A percentile compares a stretch with the other conserved stretches of the same genome.
Evolutionary conservation across 2,113 vertebrate genomes (phyloP).

Genomic region (Xiphorhynchus elegans): DNA sequence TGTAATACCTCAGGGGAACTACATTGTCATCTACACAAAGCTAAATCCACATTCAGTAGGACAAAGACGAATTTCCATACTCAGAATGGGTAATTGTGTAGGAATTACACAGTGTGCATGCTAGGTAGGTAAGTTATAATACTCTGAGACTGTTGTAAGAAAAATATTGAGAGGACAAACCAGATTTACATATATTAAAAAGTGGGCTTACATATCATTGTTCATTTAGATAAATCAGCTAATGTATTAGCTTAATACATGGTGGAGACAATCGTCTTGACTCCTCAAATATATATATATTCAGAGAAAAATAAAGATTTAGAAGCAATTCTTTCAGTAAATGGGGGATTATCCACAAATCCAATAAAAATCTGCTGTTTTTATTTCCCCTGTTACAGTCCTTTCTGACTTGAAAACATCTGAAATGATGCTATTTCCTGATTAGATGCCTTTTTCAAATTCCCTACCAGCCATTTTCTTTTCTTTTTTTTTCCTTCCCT

Average conservation of each 20-base stretch:
- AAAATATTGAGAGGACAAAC: background rate
- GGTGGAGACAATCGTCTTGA: background rate
- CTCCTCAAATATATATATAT: background rate
- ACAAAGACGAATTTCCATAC: background rate
- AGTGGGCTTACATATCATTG: background rate
- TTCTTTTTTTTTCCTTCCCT: background rate
- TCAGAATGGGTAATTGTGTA: background rate
- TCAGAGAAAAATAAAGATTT: background rate
- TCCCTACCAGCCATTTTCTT: background rate
- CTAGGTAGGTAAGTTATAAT: background rate
- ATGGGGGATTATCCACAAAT: background rate
- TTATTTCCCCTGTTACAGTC: background rate
- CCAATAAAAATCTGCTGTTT: background rate
- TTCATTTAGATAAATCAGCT: background rate
- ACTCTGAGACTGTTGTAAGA: background rate
- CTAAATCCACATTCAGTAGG: background rate
- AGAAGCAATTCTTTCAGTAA: background rate
- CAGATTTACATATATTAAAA: conserved; percentile 1
- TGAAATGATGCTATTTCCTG: background rate
- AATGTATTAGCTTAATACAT: background rate
- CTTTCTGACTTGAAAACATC: background rate
- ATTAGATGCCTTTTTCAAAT: background rate
- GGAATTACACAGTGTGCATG: background rate
- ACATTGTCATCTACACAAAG: background rate
- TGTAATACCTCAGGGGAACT: background rate